Conservation (phyloP, 1,140 invertebrate genomes). For the Trichomalopsis sarcophagae region DNA sequence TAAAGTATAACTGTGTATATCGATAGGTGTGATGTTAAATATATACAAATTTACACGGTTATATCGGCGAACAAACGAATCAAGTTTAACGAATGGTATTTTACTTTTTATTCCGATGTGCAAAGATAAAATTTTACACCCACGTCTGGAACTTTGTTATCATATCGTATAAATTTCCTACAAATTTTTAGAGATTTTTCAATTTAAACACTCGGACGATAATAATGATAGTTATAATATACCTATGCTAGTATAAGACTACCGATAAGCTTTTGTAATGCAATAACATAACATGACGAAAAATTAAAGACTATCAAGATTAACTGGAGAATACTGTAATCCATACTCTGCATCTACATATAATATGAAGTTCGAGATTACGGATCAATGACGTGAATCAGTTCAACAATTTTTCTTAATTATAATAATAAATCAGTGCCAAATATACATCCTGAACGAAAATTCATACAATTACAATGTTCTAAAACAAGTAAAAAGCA, state of each 20-base stretch:
- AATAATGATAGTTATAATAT: slow-evolving; percentile 4
- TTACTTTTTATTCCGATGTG: slow-evolving; percentile 24
- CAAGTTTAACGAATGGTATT: background rate
- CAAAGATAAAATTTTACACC: slow-evolving; percentile 1
- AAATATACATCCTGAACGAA: slow-evolving; percentile 11
- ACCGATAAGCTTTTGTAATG: slow-evolving; percentile 18
- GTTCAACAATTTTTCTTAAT: background rate
- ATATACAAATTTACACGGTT: background rate
- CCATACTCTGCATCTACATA: background rate
- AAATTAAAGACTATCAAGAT: slow-evolving; percentile 26
- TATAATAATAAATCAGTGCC: slow-evolving; percentile 29
- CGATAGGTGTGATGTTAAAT: background rate
- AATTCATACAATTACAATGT: background rate
- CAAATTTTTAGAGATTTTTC: slow-evolving; percentile 34
- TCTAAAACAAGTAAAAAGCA: slow-evolving; percentile 22
- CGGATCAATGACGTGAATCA: background rate
- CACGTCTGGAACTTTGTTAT: slow-evolving; percentile 22
- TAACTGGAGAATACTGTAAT: background rate
- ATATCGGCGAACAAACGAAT: background rate
- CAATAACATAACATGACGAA: background rate
- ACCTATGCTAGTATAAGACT: slow-evolving; percentile 9
- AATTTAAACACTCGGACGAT: slow-evolving; percentile 10
- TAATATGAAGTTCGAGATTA: background rate
- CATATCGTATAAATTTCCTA: slow-evolving; percentile 40
- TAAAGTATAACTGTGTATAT: background rate